Conservation (phyloP, 2,888 invertebrate species). For the Eudemis profundana region DNA sequence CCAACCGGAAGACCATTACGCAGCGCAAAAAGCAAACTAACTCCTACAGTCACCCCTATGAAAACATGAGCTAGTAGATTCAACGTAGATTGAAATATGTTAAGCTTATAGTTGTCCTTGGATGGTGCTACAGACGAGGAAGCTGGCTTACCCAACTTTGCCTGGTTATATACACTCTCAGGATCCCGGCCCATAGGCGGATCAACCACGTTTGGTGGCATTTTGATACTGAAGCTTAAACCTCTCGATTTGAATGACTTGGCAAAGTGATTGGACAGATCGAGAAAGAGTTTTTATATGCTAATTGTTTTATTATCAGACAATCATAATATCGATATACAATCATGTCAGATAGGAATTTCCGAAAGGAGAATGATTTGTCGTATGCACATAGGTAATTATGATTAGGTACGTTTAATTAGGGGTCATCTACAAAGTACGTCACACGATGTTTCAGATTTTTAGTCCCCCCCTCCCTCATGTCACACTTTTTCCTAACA, state of each 20-base stretch:
- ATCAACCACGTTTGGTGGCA: conserved; percentile 58
- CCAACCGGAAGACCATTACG: conserved; percentile 58
- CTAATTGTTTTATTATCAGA: not conserved
- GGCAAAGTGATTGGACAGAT: not conserved
- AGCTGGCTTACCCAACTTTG: not conserved
- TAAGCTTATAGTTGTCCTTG: conserved; percentile 55
- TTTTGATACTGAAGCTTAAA: conserved; percentile 43
- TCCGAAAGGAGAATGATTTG: too few species aligned
- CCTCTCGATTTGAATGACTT: conserved; percentile 1
- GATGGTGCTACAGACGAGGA: not conserved
- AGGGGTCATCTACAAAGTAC: too few species aligned
- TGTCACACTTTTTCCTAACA: too few species aligned
- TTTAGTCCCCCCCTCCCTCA: too few species aligned
- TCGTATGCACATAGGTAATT: too few species aligned
- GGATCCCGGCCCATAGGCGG: conserved; percentile 47
- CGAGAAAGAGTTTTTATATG: not conserved
- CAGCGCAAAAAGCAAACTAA: conserved; percentile 59
- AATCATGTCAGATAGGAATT: too few species aligned
- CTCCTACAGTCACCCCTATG: conserved; percentile 66
- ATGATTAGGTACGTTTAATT: too few species aligned
- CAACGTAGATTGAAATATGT: conserved; percentile 60
- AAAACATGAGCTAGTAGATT: conserved; percentile 65
- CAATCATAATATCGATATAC: too few species aligned
- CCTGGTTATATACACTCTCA: conserved; percentile 44
- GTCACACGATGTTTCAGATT: too few species aligned